These are phyloP conservation scores for Kryptopterus vitreolus DNA, from an alignment of 2,797 vertebrate species.

Conservation along the genomic window DNA sequence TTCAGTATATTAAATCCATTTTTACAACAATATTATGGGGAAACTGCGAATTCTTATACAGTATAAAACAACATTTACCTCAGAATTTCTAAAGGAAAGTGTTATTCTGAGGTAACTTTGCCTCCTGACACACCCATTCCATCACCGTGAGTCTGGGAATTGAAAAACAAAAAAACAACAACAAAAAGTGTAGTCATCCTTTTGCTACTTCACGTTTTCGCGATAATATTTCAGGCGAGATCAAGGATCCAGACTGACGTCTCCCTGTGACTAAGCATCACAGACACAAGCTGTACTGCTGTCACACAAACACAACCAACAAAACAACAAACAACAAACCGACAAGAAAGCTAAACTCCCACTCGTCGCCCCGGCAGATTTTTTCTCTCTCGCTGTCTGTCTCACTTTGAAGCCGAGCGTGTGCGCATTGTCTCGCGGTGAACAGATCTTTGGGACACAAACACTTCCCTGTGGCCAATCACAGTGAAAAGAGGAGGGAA, in stretches of 20 bases:
- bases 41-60: background rate
- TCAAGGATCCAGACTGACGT: slow-evolving; percentile 23
- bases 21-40: too few relatives aligned
- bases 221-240: slow-evolving; percentile 13
- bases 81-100: background rate
- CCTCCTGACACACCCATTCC: background rate
- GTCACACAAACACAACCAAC: slow-evolving; percentile 45
- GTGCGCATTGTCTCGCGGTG: slow-evolving; percentile 11
- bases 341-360: slow-evolving; percentile 27
- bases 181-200: background rate
- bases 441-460: slow-evolving; percentile 30
- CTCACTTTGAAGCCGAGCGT: slow-evolving; percentile 15
- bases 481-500: background rate
- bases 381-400: slow-evolving; percentile 20
- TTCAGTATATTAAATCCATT: too few relatives aligned
- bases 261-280: slow-evolving; percentile 16
- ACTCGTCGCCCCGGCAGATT: slow-evolving; percentile 27
- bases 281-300: slow-evolving; percentile 37
- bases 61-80: background rate
- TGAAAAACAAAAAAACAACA: too few relatives aligned
- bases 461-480: slow-evolving; percentile 25
- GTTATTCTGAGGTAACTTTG: background rate
- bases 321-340: slow-evolving; percentile 46
- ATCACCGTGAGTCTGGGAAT: background rate
- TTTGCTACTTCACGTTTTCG: background rate